These are phyloP conservation scores for Trachymyrmex septentrionalis DNA, from an alignment of 1,140 invertebrate species.

Conservation along the genomic window DNA sequence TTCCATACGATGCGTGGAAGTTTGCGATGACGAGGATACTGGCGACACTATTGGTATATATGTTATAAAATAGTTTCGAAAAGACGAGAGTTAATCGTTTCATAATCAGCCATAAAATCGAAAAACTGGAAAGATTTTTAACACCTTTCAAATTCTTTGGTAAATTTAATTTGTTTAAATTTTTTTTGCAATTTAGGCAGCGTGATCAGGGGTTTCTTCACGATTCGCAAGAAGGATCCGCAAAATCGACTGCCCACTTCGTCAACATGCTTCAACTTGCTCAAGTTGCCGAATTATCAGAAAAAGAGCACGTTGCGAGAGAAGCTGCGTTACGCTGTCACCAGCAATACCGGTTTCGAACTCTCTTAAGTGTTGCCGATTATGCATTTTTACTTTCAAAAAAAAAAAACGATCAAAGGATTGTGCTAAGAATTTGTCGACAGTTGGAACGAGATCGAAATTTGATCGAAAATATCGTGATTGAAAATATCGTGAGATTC, in stretches of 20 bases:
- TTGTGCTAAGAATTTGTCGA: constrained; percentile 3
- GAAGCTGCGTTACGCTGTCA: constrained; percentile 98
- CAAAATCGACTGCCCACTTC: constrained; percentile 98
- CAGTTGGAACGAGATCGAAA: neutral
- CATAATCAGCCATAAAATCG: neutral
- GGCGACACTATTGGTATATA: constrained; percentile 96
- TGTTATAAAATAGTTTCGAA: constrained; percentile 25
- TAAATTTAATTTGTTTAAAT: constrained; percentile 25
- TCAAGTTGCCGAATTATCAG: constrained; percentile 99
- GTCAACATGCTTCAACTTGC: constrained; percentile 99
- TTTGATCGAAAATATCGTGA: neutral
- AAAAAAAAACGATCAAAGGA: constrained; percentile 26
- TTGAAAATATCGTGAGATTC: too few relatives aligned
- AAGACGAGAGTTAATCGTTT: constrained; percentile 9
- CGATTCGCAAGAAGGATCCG: constrained; percentile 98
- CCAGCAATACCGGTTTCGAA: constrained; percentile 99
- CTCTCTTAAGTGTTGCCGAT: constrained; percentile 89
- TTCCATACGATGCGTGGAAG: constrained; percentile 99
- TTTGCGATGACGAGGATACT: constrained; percentile 99
- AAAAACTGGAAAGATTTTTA: neutral
- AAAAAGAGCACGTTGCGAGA: constrained; percentile 97
- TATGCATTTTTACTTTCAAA: neutral
- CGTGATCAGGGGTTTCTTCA: constrained; percentile 99
- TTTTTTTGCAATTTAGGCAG: constrained; percentile 88
- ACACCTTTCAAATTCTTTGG: neutral